phyloP scores from a whole-genome alignment of 2,113 vertebrate species.

The Lasiurus borealis region DNA sequence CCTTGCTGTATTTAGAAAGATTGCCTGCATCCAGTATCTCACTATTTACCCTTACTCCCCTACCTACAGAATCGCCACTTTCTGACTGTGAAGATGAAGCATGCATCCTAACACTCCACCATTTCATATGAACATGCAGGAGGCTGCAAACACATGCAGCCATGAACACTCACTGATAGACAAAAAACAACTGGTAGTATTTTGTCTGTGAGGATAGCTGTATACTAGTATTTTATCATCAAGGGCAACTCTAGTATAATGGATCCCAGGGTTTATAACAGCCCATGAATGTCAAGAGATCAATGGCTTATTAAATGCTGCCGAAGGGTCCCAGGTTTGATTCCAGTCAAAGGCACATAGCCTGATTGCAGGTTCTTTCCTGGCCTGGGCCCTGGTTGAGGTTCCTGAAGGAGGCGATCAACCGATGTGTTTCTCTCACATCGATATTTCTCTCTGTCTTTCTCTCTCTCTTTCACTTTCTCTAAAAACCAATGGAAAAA shows the following conservation, averaged over 20 bases:
- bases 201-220: slow-evolving; percentile 4
- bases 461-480: too few relatives aligned
- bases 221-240: background rate
- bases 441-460: too few relatives aligned
- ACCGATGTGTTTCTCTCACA: too few relatives aligned
- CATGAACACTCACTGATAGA: background rate
- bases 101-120: slow-evolving; percentile 7
- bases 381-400: too few relatives aligned
- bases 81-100: slow-evolving; percentile 8
- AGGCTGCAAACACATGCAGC: background rate
- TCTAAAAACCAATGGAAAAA: too few relatives aligned
- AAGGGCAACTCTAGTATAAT: background rate
- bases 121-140: background rate
- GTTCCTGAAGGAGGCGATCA: too few relatives aligned
- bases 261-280: slow-evolving; percentile 15
- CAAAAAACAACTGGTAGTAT: background rate
- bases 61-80: background rate
- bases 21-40: slow-evolving; percentile 84
- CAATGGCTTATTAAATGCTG: background rate
- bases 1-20: slow-evolving; percentile 88
- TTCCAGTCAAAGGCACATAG: too few relatives aligned
- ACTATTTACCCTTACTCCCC: slow-evolving; percentile 73
- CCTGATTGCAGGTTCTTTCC: too few relatives aligned
- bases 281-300: background rate
- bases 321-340: too few relatives aligned